Evolutionary conservation across 2,113 vertebrate genomes (phyloP).

Genomic region (Podarcis muralis): DNA sequence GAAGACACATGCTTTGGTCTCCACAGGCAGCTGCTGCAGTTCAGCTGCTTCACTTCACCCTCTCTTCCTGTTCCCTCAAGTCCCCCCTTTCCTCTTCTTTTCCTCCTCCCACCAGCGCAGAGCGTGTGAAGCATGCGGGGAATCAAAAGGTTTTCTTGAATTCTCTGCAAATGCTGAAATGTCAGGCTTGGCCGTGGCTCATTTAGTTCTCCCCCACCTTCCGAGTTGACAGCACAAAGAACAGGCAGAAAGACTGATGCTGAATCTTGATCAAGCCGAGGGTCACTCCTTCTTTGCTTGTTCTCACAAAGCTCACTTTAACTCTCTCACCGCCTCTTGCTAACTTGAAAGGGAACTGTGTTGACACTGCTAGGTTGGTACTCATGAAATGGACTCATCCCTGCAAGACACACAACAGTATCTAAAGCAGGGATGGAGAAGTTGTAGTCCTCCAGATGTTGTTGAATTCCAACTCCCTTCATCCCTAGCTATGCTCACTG

Average conservation of each 20-base stretch:
- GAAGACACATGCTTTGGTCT: neutral
- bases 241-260: rapidly evolving
- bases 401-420: neutral
- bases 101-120: neutral
- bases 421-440: no score
- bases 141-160: neutral
- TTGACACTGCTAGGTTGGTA: neutral
- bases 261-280: neutral
- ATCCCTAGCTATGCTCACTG: no score
- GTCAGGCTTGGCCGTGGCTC: neutral
- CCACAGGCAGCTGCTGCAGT: neutral
- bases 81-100: neutral
- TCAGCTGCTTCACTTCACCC: neutral
- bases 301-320: neutral
- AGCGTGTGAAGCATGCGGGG: neutral
- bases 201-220: neutral
- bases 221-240: neutral
- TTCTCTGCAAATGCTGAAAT: neutral
- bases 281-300: neutral
- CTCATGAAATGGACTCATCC: neutral
- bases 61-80: neutral
- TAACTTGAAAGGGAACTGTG: neutral
- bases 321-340: neutral
- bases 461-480: no score
- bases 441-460: no score